A percentile compares a stretch with the other conserved stretches of the same genome.
These are phyloP conservation scores for Murina feae DNA, from an alignment of 2,113 vertebrate species.

Conservation along the genomic window DNA sequence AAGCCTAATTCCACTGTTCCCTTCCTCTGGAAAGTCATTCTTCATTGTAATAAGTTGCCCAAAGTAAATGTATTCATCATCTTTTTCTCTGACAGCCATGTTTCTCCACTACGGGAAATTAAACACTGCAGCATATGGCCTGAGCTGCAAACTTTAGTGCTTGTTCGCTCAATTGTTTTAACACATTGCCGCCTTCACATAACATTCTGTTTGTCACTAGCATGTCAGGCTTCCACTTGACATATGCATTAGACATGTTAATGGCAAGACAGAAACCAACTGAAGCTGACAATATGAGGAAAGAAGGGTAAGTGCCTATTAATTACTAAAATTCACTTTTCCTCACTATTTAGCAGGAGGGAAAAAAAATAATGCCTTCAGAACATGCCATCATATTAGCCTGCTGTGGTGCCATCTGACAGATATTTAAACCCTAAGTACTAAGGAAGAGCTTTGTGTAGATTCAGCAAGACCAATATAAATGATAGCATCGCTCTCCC, in stretches of 20 bases:
- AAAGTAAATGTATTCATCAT: constrained; percentile 88
- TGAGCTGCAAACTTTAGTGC: constrained; percentile 85
- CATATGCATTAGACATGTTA: constrained; percentile 84
- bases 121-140: constrained; percentile 88
- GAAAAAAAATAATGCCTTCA: constrained; percentile 69
- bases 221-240: constrained; percentile 80
- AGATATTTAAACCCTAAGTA: constrained; percentile 63
- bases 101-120: constrained; percentile 86
- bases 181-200: constrained; percentile 86
- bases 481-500: neutral
- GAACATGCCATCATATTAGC: constrained; percentile 76
- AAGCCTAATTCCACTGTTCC: constrained; percentile 80
- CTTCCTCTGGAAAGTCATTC: constrained; percentile 84
- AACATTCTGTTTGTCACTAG: constrained; percentile 84
- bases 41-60: constrained; percentile 87
- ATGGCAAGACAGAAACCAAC: constrained; percentile 81
- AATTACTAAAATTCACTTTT: constrained; percentile 79
- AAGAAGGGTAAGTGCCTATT: constrained; percentile 83
- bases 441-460: constrained; percentile 57
- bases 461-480: constrained; percentile 44
- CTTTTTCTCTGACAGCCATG: constrained; percentile 84
- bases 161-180: constrained; percentile 87
- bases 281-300: constrained; percentile 82
- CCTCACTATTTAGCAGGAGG: constrained; percentile 70
- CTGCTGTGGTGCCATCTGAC: constrained; percentile 79